Percentiles rank a stretch among this genome's conserved stretches.
Conservation (phyloP, 1,140 invertebrate species). For the Drosophila rhopaloa region DNA sequence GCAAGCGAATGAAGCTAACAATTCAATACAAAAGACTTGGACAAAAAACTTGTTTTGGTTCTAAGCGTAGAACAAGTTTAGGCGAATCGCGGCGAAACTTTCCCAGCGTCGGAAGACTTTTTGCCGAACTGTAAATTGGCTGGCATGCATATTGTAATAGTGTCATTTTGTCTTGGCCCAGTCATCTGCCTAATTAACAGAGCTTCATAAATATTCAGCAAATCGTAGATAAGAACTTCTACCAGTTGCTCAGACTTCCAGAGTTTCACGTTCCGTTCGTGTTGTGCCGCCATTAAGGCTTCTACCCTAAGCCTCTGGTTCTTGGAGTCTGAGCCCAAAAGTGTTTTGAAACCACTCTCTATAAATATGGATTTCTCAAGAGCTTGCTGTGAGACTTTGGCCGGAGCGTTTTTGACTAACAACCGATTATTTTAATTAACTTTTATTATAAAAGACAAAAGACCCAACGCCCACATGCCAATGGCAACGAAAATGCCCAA, state of each 20-base stretch:
- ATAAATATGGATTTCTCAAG: slow-evolving; percentile 63
- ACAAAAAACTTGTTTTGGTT: slow-evolving; percentile 61
- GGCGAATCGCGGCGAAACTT: slow-evolving; percentile 42
- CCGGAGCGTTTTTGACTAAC: slow-evolving; percentile 23
- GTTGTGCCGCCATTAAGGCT: slow-evolving; percentile 62
- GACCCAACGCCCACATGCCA: slow-evolving; percentile 63
- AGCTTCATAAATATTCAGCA: slow-evolving; percentile 66
- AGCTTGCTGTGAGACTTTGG: slow-evolving; percentile 35
- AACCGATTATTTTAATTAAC: slow-evolving; percentile 74
- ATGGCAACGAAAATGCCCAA: slow-evolving; percentile 65
- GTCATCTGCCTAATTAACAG: slow-evolving; percentile 66
- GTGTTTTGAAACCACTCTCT: slow-evolving; percentile 55
- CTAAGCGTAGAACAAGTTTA: slow-evolving; percentile 51
- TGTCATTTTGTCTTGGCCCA: slow-evolving; percentile 49
- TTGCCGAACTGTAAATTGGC: slow-evolving; percentile 38
- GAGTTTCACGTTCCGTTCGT: slow-evolving; percentile 69
- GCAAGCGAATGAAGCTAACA: slow-evolving; percentile 37
- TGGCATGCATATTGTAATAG: slow-evolving; percentile 60
- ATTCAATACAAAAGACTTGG: slow-evolving; percentile 29
- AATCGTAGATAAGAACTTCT: slow-evolving; percentile 64
- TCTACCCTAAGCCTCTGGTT: slow-evolving; percentile 19
- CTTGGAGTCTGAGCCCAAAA: slow-evolving; percentile 12
- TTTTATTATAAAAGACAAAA: slow-evolving; percentile 64
- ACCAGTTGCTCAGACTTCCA: slow-evolving; percentile 8
- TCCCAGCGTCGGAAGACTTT: slow-evolving; percentile 55